Base-by-base conservation (phyloP, 2,797 vertebrate species). In the Propithecus deckenii region DNA sequence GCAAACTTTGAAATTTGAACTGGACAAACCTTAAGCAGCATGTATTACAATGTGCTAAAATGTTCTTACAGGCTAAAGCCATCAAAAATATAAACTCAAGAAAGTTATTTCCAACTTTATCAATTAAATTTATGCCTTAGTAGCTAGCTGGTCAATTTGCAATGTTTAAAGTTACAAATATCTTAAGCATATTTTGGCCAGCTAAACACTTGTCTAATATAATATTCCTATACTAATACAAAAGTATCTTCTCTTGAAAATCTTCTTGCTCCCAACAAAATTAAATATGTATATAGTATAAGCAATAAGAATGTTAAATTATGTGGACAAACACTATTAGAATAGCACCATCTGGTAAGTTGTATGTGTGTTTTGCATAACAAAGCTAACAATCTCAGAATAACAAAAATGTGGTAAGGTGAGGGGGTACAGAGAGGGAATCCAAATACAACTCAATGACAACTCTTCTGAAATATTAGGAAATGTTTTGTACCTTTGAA, bases 321-420 rank as follows among this genome's bases (percentile, higher is more conserved):
- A 81, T 32, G 55, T 95, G 92, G 93, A 91, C 69, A 71, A 78
- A 92, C 85, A 84, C 35, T 15, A 84, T 41, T 38, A 89, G 79
- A 92, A 81, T 87, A 98, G 97, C 97, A 97, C 97, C 96, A 80
- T 90, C 35, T 74, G 85, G 23, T 91, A 90, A 92, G 72, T 3
- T 91, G 15, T 85, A 13, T 93, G 32, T 96, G 86, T 71, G 43
- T 90, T 74, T 59, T 75, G 48, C 76, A 75, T 59, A 81, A 96
- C 67, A 91, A 69, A 65, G 50, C 65, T 50, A 59, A 93, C 14
- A 69, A 55, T 65, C 71, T 69, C 43, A 85, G 65, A 86, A 75
- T 28, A 89, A 78, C 59, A 48, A 76, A 94, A 80, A 72, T 86
- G 41, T 38, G 57, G 57, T 57, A 69, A 20, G 28, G 10, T 12